Conservation (phyloP, 2,888 invertebrate genomes). For the Baccha elongata region DNA sequence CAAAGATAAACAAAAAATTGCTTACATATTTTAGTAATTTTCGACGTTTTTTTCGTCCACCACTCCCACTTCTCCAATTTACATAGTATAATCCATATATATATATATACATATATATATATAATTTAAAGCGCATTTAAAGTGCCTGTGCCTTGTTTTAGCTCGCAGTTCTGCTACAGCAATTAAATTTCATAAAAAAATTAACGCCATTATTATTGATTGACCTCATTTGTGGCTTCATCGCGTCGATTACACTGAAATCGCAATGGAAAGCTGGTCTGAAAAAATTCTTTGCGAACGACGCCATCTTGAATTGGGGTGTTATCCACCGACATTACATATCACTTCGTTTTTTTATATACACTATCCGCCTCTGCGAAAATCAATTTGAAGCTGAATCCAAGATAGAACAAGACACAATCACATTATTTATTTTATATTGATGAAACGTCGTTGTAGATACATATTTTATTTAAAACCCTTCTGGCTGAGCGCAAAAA, state of each 20-base stretch:
- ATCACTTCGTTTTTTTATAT: constrained; percentile 52
- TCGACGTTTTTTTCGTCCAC: constrained; percentile 67
- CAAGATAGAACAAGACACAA: constrained; percentile 73
- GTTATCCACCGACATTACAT: constrained; percentile 61
- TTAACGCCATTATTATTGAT: constrained; percentile 37
- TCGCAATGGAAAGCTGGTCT: constrained; percentile 70
- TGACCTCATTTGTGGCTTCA: constrained; percentile 64
- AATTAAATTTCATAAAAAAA: constrained; percentile 44
- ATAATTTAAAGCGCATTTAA: constrained; percentile 65
- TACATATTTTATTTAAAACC: constrained; percentile 52
- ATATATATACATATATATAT: constrained; percentile 36
- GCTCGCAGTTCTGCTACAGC: constrained; percentile 67
- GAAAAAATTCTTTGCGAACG: constrained; percentile 60
- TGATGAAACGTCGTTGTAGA: constrained; percentile 57
- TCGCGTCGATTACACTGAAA: constrained; percentile 74
- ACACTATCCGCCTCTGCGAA: constrained; percentile 44
- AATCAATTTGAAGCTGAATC: constrained; percentile 64
- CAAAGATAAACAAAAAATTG: constrained; percentile 65
- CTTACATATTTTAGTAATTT: constrained; percentile 56
- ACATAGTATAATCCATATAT: constrained; percentile 35
- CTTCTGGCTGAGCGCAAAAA: constrained; percentile 61
- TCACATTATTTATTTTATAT: constrained; percentile 69
- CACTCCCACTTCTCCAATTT: constrained; percentile 62
- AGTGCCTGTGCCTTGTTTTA: constrained; percentile 74
- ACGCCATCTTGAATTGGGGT: constrained; percentile 73